Evolutionary conservation across 2,113 vertebrate genomes (phyloP), one percentile per base, ranked within the genome.

Genomic region (Calidris pygmaea): DNA sequence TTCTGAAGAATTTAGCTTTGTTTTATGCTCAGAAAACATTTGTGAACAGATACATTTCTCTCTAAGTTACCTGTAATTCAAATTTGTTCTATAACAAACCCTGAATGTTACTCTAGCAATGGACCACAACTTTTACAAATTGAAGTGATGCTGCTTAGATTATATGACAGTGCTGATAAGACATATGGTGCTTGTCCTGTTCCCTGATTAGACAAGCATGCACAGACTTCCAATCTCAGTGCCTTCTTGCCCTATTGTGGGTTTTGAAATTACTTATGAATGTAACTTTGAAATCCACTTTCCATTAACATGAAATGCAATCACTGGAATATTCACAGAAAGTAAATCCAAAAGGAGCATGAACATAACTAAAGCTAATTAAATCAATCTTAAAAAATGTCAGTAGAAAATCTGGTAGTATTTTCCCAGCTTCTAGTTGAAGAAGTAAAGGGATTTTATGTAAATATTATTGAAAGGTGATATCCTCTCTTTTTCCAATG

Each of bases 381-480:
- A 93, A 93, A 94, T 81, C 26, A 43, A 35, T 86, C 60, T 84
- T 81, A 7, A 72, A 93, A 95, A 92, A 75, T 45, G 34, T 58
- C 66, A 78, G 35, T 77, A 90, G 88, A 84, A 95, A 92, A 94
- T 85, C 45, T 85, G 66, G 62, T 78, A 89, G 88, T 90, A 78
- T 94, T 90, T 95, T 32, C 30, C 21, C 53, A 94, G 76, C 18
- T 95, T 87, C 55, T 75, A 65, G 43, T 63, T 80, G 82, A 89
- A 92, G 43, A 72, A 72, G 34, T 71, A 80, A 77, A 89, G 29
- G 45, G 85, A 56, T 92, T 96, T 93, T 77, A 78, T 78, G 43
- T 81, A 95, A 92, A 92, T 96, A 90, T 83, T 87, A 80, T 41
- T 95, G 87, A 79, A 96, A 96, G 34, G 8, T 59, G 68, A 92